Conservation (phyloP, 1,140 invertebrate genomes). For the Formica exsecta region DNA sequence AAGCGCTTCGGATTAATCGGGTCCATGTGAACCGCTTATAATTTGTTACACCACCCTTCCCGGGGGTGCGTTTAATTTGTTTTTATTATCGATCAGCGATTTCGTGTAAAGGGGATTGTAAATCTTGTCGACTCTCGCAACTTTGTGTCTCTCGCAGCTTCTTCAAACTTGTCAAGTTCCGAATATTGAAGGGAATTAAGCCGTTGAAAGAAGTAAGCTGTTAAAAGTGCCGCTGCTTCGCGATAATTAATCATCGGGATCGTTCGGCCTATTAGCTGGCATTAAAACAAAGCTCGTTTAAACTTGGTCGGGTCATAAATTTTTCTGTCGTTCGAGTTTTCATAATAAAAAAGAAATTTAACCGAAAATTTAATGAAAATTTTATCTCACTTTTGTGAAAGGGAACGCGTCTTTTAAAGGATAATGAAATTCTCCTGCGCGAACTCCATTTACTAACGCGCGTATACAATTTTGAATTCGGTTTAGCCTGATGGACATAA, state of each 20-base stretch:
- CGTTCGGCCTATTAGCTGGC: constrained; percentile 18
- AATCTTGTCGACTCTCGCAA: constrained; percentile 6
- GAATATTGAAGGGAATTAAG: constrained; percentile 47
- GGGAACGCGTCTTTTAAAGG: constrained; percentile 20
- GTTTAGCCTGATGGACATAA: constrained; percentile 41
- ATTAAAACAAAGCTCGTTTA: constrained; percentile 43
- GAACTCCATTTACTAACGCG: constrained; percentile 34
- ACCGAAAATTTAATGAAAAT: constrained; percentile 47
- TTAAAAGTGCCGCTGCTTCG: constrained; percentile 31
- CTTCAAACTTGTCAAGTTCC: constrained; percentile 1
- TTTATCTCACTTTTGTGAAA: constrained; percentile 12
- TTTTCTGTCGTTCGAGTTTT: background rate
- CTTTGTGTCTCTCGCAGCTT: background rate
- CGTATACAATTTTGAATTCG: constrained; percentile 40
- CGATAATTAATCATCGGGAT: constrained; percentile 50
- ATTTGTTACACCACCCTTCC: constrained; percentile 2
- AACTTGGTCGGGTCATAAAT: constrained; percentile 39
- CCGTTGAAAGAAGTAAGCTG: constrained; percentile 51
- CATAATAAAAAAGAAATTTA: background rate
- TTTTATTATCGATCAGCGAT: constrained; percentile 16
- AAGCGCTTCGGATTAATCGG: constrained; percentile 24
- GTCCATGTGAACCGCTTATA: constrained; percentile 34
- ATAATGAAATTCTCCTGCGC: constrained; percentile 28
- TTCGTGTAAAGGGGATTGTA: background rate
- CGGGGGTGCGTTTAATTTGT: background rate